Conservation (phyloP, 2,888 invertebrate genomes). For the Hypolimnas misippus region DNA sequence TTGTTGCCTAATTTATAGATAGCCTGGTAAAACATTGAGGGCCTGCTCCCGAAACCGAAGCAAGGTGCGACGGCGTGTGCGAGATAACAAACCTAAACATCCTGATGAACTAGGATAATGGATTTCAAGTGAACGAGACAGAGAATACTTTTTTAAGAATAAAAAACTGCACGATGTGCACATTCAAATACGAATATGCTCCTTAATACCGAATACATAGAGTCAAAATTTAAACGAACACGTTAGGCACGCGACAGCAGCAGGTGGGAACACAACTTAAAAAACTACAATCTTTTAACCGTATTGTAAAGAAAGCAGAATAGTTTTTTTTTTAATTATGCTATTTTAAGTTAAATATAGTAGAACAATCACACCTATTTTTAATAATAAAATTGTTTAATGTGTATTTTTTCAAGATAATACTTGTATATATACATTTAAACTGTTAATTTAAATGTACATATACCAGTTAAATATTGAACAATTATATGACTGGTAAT, state of each 20-base stretch:
- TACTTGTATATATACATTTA: too few relatives aligned
- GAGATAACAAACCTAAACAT: constrained; percentile 80
- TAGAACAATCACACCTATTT: not conserved
- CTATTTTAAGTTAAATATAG: not conserved
- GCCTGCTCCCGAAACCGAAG: constrained; percentile 58
- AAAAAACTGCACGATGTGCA: constrained; percentile 61
- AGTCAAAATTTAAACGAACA: constrained; percentile 41
- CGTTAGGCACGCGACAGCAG: constrained; percentile 76
- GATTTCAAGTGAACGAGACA: constrained; percentile 65
- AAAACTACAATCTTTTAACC: constrained; percentile 74
- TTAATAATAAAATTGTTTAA: not conserved
- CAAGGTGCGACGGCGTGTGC: constrained; percentile 80
- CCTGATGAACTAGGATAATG: constrained; percentile 70
- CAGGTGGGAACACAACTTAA: constrained; percentile 79
- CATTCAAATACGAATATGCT: constrained; percentile 31
- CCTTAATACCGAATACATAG: constrained; percentile 44
- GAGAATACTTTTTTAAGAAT: constrained; percentile 65
- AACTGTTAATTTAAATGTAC: too few relatives aligned
- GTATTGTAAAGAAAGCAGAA: constrained; percentile 66
- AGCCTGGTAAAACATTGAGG: constrained; percentile 58
- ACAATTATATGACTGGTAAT: too few relatives aligned
- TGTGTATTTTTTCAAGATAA: too few relatives aligned
- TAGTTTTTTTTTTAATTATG: constrained; percentile 52
- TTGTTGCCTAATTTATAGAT: constrained; percentile 73
- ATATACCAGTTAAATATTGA: too few relatives aligned